phyloP scores from a whole-genome alignment of 2,797 vertebrate species.

The Poecilia velifera region DNA sequence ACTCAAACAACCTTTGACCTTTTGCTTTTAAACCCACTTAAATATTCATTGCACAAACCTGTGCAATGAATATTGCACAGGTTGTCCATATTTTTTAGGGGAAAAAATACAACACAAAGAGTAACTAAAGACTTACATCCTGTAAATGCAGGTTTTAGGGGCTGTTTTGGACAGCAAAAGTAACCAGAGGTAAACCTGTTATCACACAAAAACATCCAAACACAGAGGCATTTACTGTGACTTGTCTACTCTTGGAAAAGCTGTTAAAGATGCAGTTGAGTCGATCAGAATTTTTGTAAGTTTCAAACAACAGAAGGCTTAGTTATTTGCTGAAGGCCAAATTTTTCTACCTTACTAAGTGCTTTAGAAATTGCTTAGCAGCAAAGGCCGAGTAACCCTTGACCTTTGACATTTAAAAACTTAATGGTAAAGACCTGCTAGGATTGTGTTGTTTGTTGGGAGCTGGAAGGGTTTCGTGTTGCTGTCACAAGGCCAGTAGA shows the following conservation, averaged over 20 bases:
- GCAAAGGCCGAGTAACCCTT: background rate
- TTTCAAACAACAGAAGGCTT: background rate
- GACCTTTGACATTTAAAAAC: background rate
- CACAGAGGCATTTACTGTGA: background rate
- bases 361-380: background rate
- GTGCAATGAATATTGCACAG: too few species aligned
- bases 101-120: too few species aligned
- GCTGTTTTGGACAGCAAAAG: background rate
- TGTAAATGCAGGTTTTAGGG: background rate
- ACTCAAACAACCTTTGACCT: too few species aligned
- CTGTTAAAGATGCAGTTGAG: background rate
- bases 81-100: too few species aligned
- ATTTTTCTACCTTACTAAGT: background rate
- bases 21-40: too few species aligned
- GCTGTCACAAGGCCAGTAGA: background rate
- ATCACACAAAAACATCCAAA: background rate
- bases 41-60: too few species aligned
- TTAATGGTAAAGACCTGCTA: background rate
- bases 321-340: background rate
- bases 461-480: too few species aligned
- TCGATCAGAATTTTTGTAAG: background rate
- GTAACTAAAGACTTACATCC: background rate
- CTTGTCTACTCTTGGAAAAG: background rate
- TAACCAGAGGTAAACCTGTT: background rate
- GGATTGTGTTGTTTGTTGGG: background rate